phyloP scores from a whole-genome alignment of 2,888 invertebrate genomes.

The Pandemis cinnamomeana region DNA sequence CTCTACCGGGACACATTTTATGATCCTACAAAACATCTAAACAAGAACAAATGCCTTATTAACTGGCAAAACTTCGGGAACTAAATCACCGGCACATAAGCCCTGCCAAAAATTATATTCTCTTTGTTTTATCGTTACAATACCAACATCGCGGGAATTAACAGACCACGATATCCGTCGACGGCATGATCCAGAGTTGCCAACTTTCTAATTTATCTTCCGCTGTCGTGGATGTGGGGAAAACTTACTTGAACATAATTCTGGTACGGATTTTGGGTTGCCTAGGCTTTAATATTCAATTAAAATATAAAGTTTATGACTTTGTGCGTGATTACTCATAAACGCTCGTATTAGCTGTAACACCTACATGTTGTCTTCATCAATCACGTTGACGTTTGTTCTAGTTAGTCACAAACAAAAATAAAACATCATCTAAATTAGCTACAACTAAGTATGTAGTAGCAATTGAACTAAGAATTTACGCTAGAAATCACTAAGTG shows the following conservation, averaged over 20 bases:
- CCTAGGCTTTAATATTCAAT: neutral
- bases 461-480: neutral
- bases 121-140: conserved; percentile 27
- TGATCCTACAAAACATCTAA: neutral
- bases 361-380: too few species aligned
- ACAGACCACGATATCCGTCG: conserved; percentile 52
- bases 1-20: neutral
- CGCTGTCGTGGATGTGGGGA: conserved; percentile 12
- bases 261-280: conserved; percentile 12
- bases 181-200: conserved; percentile 50
- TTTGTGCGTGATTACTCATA: neutral
- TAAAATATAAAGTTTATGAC: neutral
- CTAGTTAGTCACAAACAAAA: too few species aligned
- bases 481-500: conserved; percentile 11
- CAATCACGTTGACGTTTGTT: too few species aligned
- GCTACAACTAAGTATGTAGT: neutral
- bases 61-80: conserved; percentile 4
- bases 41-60: conserved; percentile 8
- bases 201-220: conserved; percentile 59
- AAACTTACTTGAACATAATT: conserved; percentile 15
- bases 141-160: conserved; percentile 48
- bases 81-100: conserved; percentile 16
- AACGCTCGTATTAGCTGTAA: too few species aligned
- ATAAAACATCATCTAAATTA: too few species aligned
- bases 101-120: conserved; percentile 23